These are phyloP conservation scores for Conus ventricosus DNA, from an alignment of 1,140 invertebrate species.

Conservation along the genomic window DNA sequence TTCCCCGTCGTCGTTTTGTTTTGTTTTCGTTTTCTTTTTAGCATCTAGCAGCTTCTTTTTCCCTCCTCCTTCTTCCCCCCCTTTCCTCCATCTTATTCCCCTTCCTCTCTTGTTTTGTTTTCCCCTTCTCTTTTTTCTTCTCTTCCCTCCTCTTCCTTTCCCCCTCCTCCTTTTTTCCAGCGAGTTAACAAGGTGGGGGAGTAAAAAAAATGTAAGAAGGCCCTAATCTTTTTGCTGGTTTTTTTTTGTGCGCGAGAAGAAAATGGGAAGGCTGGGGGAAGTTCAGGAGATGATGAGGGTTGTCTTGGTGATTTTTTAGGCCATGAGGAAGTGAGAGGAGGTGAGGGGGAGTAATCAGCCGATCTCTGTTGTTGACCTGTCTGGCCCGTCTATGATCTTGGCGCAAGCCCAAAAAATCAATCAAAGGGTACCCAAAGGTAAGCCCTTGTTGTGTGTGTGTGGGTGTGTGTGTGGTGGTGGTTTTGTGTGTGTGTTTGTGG, in stretches of 20 bases:
- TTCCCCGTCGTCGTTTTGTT: too few species aligned
- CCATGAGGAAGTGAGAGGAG: conserved; percentile 1
- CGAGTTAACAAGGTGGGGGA: too few species aligned
- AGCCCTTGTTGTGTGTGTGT: conserved; percentile 7
- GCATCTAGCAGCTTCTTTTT: too few species aligned
- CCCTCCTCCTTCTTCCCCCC: too few species aligned
- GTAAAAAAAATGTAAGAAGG: too few species aligned
- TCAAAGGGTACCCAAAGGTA: neutral
- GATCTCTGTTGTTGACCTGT: neutral
- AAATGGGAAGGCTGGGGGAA: neutral
- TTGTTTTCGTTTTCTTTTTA: too few species aligned
- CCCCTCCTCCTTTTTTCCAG: too few species aligned
- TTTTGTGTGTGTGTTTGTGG: neutral
- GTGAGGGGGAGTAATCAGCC: neutral
- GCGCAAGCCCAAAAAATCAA: neutral
- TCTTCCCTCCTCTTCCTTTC: too few species aligned
- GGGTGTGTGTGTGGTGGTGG: neutral
- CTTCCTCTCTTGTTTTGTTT: too few species aligned
- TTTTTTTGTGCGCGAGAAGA: neutral
- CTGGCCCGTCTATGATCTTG: neutral
- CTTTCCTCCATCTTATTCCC: too few species aligned
- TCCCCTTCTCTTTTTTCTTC: too few species aligned
- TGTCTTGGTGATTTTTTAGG: neutral
- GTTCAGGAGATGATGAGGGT: neutral
- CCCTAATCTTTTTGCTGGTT: too few species aligned